These are phyloP conservation scores for Germaria angustata DNA, from an alignment of 2,888 invertebrate species.

Conservation along the genomic window DNA sequence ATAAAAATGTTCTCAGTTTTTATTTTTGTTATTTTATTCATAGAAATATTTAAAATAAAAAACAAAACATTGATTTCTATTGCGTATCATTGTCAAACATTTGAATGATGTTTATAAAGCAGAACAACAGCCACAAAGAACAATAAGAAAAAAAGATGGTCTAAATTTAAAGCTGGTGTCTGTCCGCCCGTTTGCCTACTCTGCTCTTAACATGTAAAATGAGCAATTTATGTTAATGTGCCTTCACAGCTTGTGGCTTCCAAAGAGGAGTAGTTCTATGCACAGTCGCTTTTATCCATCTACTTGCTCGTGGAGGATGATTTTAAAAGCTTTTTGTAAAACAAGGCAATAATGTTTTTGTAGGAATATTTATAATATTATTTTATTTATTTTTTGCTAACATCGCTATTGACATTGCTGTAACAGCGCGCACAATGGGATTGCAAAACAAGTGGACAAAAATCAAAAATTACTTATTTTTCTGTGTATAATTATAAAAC, in stretches of 20 bases:
- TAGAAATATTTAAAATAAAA: not conserved
- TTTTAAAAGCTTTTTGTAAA: slow-evolving; percentile 8
- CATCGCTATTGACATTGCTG: slow-evolving; percentile 33
- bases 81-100: slow-evolving; percentile 42
- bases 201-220: slow-evolving; percentile 54
- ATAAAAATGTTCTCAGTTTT: slow-evolving; percentile 4
- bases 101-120: slow-evolving; percentile 48
- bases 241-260: slow-evolving; percentile 64
- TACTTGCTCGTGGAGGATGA: not conserved
- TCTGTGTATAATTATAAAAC: no score
- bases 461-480: no score
- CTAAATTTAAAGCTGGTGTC: slow-evolving; percentile 12
- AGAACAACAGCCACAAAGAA: slow-evolving; percentile 20
- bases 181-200: not conserved
- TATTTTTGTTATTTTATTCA: not conserved
- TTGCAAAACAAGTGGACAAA: no score
- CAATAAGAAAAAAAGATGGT: slow-evolving; percentile 11
- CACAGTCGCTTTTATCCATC: not conserved
- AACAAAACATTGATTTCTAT: slow-evolving; percentile 39
- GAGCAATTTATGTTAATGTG: slow-evolving; percentile 62
- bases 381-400: not conserved
- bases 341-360: not conserved
- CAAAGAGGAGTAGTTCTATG: slow-evolving; percentile 32
- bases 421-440: not conserved
- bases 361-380: not conserved